A percentile compares a stretch with the other conserved stretches of the same genome.
phyloP scores from a whole-genome alignment of 2,888 invertebrate genomes.

The Euplexia lucipara region DNA sequence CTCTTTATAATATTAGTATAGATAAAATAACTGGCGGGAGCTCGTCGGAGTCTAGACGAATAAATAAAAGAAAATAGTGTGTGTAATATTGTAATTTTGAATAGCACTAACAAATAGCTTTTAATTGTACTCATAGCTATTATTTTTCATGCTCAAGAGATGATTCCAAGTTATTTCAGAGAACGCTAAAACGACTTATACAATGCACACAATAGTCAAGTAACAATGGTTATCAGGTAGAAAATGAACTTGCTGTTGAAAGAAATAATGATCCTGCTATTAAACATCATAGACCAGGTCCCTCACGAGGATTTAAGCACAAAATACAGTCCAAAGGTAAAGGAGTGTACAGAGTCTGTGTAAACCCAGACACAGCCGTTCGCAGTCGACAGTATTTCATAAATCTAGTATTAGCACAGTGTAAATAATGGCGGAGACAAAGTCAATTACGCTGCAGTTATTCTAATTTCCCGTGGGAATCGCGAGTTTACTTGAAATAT shows the following conservation, averaged over 20 bases:
- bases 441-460: slow-evolving; percentile 66
- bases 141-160: not conserved
- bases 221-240: not conserved
- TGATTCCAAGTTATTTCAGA: not conserved
- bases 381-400: slow-evolving; percentile 42
- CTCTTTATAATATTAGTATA: too few relatives aligned
- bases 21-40: slow-evolving; percentile 49
- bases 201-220: not conserved
- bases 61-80: slow-evolving; percentile 41
- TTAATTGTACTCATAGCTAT: slow-evolving; percentile 17
- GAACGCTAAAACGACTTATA: not conserved
- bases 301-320: not conserved
- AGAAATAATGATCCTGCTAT: not conserved
- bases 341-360: slow-evolving; percentile 17
- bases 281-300: not conserved
- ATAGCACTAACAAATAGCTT: slow-evolving; percentile 6
- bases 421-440: slow-evolving; percentile 62
- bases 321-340: slow-evolving; percentile 14
- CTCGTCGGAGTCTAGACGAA: slow-evolving; percentile 51
- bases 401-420: slow-evolving; percentile 58
- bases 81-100: slow-evolving; percentile 24
- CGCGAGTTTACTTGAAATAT: slow-evolving; percentile 60
- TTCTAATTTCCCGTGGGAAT: slow-evolving; percentile 62
- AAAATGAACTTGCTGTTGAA: not conserved
- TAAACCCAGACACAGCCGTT: slow-evolving; percentile 16